Percentiles rank a stretch among this genome's conserved stretches.
These are phyloP conservation scores for Odobenus rosmarus DNA, from an alignment of 2,113 vertebrate genomes.

Conservation along the genomic window DNA sequence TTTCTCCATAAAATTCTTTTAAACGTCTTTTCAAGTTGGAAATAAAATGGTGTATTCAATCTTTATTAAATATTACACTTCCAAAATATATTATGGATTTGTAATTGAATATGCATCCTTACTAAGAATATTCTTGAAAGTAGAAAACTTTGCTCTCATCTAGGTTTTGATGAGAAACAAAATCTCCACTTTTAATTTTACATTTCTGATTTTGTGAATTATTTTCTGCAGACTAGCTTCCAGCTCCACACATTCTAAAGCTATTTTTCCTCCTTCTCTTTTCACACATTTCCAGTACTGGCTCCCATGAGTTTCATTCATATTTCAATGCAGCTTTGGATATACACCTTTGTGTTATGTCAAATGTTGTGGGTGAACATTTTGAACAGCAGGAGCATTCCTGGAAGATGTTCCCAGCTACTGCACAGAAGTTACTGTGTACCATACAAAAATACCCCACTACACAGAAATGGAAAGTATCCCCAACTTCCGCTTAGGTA, in stretches of 20 bases:
- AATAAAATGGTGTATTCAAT: neutral
- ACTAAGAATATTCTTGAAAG: neutral
- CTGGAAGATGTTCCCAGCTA: neutral
- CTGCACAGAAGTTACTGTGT: neutral
- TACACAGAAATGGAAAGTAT: neutral
- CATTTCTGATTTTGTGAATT: neutral
- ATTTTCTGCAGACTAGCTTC: neutral
- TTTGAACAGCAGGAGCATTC: neutral
- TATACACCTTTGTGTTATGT: fast-evolving
- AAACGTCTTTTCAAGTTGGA: neutral
- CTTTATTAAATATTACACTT: neutral
- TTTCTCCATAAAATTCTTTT: neutral
- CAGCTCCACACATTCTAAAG: neutral
- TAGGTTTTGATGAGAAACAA: neutral
- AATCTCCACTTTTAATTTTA: neutral
- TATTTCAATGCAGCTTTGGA: fast-evolving
- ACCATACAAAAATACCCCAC: neutral
- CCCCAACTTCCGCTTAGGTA: neutral
- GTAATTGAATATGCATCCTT: neutral
- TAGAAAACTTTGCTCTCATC: neutral
- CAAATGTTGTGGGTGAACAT: neutral
- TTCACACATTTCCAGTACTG: neutral
- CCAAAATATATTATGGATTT: neutral
- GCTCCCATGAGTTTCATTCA: neutral
- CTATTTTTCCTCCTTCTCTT: neutral